Evolutionary conservation across 2,113 vertebrate species (phyloP), one percentile per base, ranked within the genome.

Genomic region (Plotosus lineatus): DNA sequence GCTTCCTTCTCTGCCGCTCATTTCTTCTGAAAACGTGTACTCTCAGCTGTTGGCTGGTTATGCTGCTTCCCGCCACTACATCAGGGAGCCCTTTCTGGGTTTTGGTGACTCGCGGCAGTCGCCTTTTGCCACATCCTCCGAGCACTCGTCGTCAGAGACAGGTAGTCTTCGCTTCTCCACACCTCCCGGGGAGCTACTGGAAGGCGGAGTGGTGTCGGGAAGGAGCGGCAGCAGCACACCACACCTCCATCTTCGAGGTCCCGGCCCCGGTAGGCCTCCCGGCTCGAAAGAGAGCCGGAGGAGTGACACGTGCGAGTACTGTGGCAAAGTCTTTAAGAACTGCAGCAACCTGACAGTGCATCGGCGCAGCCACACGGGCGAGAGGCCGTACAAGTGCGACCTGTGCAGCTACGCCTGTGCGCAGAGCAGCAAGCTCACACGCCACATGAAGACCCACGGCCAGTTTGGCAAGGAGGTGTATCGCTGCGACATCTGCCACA

Each of bases 391-490:
- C 95, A 99, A 99, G 94, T 99, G 98, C 84, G 98, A 99, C 94
- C 96, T 99, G 93, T 99, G 97, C 96, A 99, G 97, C 95, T 99
- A 99, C 91, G 98, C 97, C 89, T 99, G 98, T 73, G 98, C 98
- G 87, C 98, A 99, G 95, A 99, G 98, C 95, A 99, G 97, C 95
- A 99, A 99, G 96, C 95, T 99, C 90, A 99, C 98, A 4, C 97
- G 98, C 91, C 98, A 99, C 95, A 99, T 99, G 98, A 99, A 99
- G 96, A 99, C 98, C 86, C 97, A 99, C 85, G 98, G 98, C 91
- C 98, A 99, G 92, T 96, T 98, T 88, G 98, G 98, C 83, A 99
- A 99, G 93, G 98, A 99, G 94, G 97, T 99, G 91, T 99, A 98
- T 92, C 97, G 97, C 92, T 99, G 98, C 90, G 98, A 99, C 94